A percentile compares a stretch with the other conserved stretches of the same genome.
Evolutionary conservation across 2,113 vertebrate genomes (phyloP).

Genomic region (Condylura cristata): DNA sequence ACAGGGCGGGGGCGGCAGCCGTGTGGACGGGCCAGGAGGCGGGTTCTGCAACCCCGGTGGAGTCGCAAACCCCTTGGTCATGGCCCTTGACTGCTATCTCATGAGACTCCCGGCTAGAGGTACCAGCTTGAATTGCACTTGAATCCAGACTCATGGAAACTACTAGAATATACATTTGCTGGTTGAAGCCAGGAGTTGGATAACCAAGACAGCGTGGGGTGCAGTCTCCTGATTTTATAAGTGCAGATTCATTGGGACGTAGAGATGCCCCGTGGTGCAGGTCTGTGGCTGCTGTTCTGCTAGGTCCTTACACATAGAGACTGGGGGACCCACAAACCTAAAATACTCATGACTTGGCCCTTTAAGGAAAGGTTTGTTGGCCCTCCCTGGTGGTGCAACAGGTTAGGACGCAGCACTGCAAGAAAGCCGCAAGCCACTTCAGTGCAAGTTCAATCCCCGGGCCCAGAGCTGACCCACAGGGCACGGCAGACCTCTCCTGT

Average conservation of each 20-base stretch:
- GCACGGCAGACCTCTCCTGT: no score
- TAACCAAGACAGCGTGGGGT: not conserved
- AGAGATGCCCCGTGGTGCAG: no score
- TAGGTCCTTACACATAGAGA: not conserved
- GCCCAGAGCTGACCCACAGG: no score
- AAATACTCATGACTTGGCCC: not conserved
- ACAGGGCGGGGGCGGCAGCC: not conserved
- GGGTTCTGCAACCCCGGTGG: not conserved
- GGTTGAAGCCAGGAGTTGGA: not conserved
- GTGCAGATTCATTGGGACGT: slow-evolving; percentile 31
- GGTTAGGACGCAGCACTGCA: no score
- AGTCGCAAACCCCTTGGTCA: not conserved
- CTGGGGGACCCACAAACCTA: not conserved
- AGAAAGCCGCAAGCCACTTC: no score
- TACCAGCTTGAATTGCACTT: not conserved
- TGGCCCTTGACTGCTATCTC: not conserved
- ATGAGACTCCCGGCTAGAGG: not conserved
- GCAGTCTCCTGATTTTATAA: not conserved
- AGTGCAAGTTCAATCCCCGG: no score
- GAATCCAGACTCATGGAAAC: not conserved
- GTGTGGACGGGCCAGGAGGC: not conserved
- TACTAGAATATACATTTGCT: not conserved
- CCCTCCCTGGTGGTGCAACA: no score
- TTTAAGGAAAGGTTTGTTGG: not conserved
- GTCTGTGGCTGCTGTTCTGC: not conserved